Base-by-base conservation (phyloP, 2,113 vertebrate genomes). In the Heterotis niloticus region DNA sequence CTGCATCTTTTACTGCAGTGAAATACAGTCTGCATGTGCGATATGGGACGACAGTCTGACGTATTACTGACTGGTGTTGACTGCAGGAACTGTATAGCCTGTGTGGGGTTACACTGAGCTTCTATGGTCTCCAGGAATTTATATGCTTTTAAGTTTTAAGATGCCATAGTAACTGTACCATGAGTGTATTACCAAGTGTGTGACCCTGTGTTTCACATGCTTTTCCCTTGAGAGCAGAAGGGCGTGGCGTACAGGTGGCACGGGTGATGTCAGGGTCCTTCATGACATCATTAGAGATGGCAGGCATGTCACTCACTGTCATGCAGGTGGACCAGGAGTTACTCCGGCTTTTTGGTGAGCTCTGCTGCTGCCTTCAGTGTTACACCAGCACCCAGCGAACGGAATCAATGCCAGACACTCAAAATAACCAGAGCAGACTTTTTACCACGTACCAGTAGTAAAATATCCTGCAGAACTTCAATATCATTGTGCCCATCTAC, bases 281-380 rank as follows among this genome's bases (percentile, higher is more conserved):
- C 87, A 98, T 99, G 96, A 98, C 97, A 0, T 95, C 97, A 0
- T 85, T 99, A 88, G 96, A 99, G 86, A 99, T 99, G 98, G 91
- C 94, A 0, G 96, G 96, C 10, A 70, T 97, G 64, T 99, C 96
- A 5, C 91, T 99, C 84, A 95, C 94, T 14, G 81, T 99, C 67
- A 84, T 99, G 93, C 87, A 78, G 81, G 90, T 86, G 11, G 85
- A 95, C 1, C 82, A 90, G 65, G 90, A 95, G 79, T 89, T 90
- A 0, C 82, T 98, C 54, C 77, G 76, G 70, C 91, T 98, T 75
- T 94, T 96, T 16, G 96, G 96, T 98, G 86, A 90, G 91, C 23
- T 17, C 23, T 0, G 17, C 51, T 10, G 12, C 78, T 5, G 60
- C 0, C 57, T 34, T 23, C 59, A 1, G 34, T 44, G 34, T 44